phyloP scores from a whole-genome alignment of 2,888 invertebrate species.

The Polylopha cassiicola region DNA sequence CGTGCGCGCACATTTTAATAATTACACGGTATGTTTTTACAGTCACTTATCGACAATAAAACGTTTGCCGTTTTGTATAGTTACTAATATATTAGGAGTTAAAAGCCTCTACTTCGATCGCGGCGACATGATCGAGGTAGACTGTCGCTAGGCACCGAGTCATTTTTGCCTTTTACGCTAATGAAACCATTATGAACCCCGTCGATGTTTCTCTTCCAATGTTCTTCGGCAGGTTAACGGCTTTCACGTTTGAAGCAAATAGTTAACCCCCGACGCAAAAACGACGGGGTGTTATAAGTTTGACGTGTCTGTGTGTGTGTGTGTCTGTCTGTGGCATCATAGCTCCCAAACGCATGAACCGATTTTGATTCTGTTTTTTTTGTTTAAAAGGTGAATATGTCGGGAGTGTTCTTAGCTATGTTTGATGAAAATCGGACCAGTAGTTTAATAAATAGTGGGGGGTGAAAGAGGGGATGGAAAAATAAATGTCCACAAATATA shows the following conservation, averaged over 20 bases:
- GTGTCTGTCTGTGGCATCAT: too few species aligned
- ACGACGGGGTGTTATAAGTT: too few species aligned
- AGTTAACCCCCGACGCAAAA: too few species aligned
- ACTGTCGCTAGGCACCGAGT: constrained; percentile 30
- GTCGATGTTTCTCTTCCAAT: constrained; percentile 25
- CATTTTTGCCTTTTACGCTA: constrained; percentile 43
- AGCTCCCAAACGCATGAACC: too few species aligned
- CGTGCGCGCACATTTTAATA: constrained; percentile 15
- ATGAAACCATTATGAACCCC: constrained; percentile 36
- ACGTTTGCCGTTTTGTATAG: neutral
- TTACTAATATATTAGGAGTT: constrained; percentile 5
- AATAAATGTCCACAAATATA: too few species aligned
- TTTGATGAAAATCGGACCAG: too few species aligned
- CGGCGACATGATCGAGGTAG: constrained; percentile 7
- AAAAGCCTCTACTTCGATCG: constrained; percentile 17
- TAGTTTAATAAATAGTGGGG: too few species aligned
- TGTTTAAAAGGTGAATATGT: too few species aligned
- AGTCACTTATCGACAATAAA: neutral
- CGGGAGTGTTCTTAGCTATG: too few species aligned
- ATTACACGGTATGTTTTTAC: constrained; percentile 6
- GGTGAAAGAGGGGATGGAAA: too few species aligned
- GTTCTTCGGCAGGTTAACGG: constrained; percentile 15
- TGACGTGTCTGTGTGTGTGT: too few species aligned
- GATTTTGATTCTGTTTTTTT: too few species aligned
- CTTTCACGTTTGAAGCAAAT: constrained; percentile 6